phyloP scores from a whole-genome alignment of 2,113 vertebrate genomes.

The Taurulus bubalis region DNA sequence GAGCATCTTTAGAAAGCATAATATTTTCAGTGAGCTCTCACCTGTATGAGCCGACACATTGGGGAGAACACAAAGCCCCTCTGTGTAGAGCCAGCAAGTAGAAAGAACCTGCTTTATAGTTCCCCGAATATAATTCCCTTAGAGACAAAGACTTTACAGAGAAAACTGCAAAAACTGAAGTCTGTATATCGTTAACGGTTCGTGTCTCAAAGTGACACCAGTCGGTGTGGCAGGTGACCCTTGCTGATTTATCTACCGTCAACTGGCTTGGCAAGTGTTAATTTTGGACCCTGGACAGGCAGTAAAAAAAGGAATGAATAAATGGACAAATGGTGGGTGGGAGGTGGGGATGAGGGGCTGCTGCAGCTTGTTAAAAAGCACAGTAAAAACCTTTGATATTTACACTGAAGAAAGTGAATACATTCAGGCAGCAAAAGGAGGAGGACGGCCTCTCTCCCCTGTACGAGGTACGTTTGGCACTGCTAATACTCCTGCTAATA shows the following conservation, averaged over 20 bases:
- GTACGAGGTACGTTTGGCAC: slow-evolving; percentile 85
- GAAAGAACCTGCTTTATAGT: not conserved
- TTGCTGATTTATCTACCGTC: not conserved
- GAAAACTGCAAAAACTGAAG: not conserved
- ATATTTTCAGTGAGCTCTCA: not conserved
- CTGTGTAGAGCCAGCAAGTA: slow-evolving; percentile 9
- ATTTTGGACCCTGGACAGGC: slow-evolving; percentile 12
- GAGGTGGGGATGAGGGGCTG: slow-evolving; percentile 21
- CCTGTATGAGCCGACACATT: not conserved
- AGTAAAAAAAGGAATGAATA: slow-evolving; percentile 6
- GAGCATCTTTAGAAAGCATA: not conserved
- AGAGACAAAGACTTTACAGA: not conserved
- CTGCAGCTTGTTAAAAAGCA: slow-evolving; percentile 73
- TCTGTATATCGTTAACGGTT: not conserved
- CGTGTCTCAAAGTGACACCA: not conserved
- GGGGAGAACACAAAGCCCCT: not conserved
- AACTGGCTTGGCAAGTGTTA: slow-evolving; percentile 3
- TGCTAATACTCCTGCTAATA: slow-evolving; percentile 48
- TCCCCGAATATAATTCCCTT: not conserved
- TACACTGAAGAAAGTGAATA: slow-evolving; percentile 82
- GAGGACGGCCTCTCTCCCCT: slow-evolving; percentile 46
- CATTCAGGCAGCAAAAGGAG: slow-evolving; percentile 83
- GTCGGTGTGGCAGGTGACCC: slow-evolving; percentile 7
- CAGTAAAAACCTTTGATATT: slow-evolving; percentile 78
- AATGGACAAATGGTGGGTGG: slow-evolving; percentile 15